Evolutionary conservation across 2,113 vertebrate species (phyloP), one percentile per base, ranked within the genome.

Genomic region (Crotalus helleri): DNA sequence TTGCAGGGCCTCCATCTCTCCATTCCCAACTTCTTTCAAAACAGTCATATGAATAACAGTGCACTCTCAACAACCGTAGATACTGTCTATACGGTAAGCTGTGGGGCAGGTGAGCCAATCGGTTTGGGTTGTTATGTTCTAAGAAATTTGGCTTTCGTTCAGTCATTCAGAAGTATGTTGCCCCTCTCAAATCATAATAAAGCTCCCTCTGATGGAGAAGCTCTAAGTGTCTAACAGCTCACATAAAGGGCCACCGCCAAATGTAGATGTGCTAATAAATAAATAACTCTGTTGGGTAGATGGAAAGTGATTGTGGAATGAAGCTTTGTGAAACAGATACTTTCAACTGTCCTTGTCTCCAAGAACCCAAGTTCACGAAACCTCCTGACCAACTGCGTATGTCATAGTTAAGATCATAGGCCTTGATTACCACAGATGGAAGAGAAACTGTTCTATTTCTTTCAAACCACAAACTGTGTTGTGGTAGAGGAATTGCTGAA

Each of bases 1-100:
- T 95, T 98, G 23, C 97, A 97, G 81, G 96, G 94, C 7, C 96
- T 97, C 19, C 96, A 96, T 58, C 95, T 98, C 91, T 95, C 17
- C 49, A 94, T 97, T 93, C 97, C 95, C 0, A 94, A 90, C 7
- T 6, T 96, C 90, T 97, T 95, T 92, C 91, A 93, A 5, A 33
- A 12, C 1, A 1, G 4, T 5, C 85, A 91, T 6, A 26, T 23
- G 55, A 93, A 33, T 13, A 13, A 3, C 33, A 91, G 92, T 0
- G 0, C 0, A 7, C 11, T 46, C 90, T 92, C 88, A 23, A 15
- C 9, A 44, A 53, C 53, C 29, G 46, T 57, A 3, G 0, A 29
- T 8, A 23, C 58, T 10, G 17, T 33, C 57, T 94, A 93, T 10
- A 59, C 5, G 93, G 96, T 96, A 54, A 97, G 94, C 24, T 26